These are phyloP conservation scores for Ictalurus punctatus DNA, from an alignment of 2,113 vertebrate genomes.

Conservation along the genomic window DNA sequence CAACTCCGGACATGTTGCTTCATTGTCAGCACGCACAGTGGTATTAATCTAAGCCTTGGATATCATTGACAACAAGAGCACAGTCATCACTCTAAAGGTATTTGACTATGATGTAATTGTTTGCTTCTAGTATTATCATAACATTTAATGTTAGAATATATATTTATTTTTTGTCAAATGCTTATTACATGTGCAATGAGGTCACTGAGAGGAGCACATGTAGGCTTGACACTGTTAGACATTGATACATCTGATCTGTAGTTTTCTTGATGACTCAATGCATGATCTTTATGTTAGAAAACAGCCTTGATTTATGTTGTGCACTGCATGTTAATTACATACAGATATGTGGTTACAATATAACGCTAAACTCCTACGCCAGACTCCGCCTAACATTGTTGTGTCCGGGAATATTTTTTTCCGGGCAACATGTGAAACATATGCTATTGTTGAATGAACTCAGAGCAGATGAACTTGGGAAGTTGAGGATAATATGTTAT, in stretches of 20 bases:
- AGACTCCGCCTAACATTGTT: background rate
- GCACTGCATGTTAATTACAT: background rate
- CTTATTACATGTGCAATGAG: background rate
- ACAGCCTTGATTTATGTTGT: background rate
- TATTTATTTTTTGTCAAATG: background rate
- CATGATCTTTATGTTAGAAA: background rate
- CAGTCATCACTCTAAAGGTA: conserved; percentile 43
- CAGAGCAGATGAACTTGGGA: background rate
- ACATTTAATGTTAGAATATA: background rate
- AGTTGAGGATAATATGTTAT: background rate
- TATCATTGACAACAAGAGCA: conserved; percentile 21
- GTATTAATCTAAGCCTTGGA: conserved; percentile 40
- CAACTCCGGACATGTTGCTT: conserved; percentile 53
- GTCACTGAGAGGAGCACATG: background rate
- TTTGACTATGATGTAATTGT: conserved; percentile 5
- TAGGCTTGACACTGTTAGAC: background rate
- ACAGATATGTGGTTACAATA: conserved; percentile 27
- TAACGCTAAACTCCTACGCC: background rate
- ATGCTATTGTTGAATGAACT: conserved; percentile 20
- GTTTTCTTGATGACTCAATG: background rate
- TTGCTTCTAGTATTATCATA: background rate
- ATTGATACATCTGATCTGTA: conserved; percentile 1
- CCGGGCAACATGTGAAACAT: conserved; percentile 21
- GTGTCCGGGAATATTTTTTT: conserved; percentile 9
- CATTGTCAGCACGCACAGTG: conserved; percentile 42